Evolutionary conservation across 2,888 invertebrate species (phyloP).

Genomic region (Microdon myrmicae): DNA sequence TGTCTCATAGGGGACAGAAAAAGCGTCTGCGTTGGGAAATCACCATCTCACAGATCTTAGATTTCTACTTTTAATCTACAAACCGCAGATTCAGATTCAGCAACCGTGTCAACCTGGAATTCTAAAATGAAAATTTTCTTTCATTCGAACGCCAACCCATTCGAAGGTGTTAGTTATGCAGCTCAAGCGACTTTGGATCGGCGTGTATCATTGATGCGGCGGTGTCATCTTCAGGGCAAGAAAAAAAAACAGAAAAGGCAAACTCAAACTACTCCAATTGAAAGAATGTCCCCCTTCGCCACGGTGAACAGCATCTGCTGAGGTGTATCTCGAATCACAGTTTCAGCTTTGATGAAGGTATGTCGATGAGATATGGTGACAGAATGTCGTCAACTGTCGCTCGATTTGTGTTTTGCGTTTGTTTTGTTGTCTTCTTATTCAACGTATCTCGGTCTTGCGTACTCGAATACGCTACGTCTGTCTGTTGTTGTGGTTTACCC

Average conservation of each 20-base stretch:
- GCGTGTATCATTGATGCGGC: conserved; percentile 40
- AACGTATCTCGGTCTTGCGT: conserved; percentile 24
- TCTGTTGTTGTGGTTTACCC: conserved; percentile 28
- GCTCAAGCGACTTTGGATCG: conserved; percentile 18
- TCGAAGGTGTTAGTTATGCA: conserved; percentile 2
- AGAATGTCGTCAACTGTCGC: conserved; percentile 45
- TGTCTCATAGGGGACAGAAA: too few relatives aligned
- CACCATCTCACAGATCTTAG: conserved; percentile 60
- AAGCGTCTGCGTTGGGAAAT: too few relatives aligned
- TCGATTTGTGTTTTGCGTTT: conserved; percentile 6
- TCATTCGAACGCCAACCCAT: conserved; percentile 32
- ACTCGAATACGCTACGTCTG: not conserved
- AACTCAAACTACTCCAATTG: too few relatives aligned
- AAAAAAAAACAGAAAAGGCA: conserved; percentile 1
- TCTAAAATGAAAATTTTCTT: conserved; percentile 44
- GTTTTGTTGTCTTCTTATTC: not conserved
- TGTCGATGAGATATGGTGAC: conserved; percentile 35
- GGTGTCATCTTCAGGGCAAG: conserved; percentile 33
- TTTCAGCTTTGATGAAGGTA: not conserved
- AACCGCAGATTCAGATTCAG: conserved; percentile 65
- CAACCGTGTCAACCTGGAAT: conserved; percentile 60
- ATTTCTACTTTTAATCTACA: conserved; percentile 56
- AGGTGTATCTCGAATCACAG: conserved; percentile 1
- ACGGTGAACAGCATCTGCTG: conserved; percentile 43
- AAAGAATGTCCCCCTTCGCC: conserved; percentile 28